Conservation (phyloP, 2,113 vertebrate species). For the Vicugna pacos region DNA sequence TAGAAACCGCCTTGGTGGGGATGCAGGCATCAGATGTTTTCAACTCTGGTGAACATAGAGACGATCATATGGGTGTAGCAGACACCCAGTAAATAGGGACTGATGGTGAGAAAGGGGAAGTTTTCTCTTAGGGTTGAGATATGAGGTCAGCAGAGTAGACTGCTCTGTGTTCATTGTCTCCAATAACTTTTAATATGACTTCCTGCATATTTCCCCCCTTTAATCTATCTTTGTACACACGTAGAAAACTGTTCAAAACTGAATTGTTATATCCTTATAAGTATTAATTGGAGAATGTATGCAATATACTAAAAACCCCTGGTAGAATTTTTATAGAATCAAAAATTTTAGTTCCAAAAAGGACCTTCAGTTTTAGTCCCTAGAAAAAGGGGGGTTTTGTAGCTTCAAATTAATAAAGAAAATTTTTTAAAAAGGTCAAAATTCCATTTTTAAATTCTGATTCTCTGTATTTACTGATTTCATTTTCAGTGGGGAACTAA, state of each 20-base stretch:
- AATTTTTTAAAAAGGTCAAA: background rate
- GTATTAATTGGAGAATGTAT: background rate
- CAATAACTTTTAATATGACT: background rate
- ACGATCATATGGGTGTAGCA: background rate
- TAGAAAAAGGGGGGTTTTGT: background rate
- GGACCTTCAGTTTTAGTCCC: background rate
- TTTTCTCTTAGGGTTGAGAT: background rate
- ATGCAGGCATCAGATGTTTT: background rate
- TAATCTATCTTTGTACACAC: background rate
- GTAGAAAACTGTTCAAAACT: background rate
- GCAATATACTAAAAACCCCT: background rate
- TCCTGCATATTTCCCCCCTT: background rate
- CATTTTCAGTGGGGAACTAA: background rate
- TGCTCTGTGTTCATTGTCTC: background rate
- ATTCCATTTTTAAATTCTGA: conserved; percentile 35
- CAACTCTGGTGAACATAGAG: background rate
- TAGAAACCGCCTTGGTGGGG: background rate
- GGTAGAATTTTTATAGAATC: conserved; percentile 2
- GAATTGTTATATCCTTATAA: background rate
- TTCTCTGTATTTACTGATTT: background rate
- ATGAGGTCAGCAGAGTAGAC: background rate
- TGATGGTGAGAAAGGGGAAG: background rate
- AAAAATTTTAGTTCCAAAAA: conserved; percentile 6
- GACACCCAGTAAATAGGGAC: background rate
- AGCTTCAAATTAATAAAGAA: background rate